Evolutionary conservation across 2,797 vertebrate genomes (phyloP), one percentile per base, ranked within the genome.

Genomic region (Hemitrygon akajei): DNA sequence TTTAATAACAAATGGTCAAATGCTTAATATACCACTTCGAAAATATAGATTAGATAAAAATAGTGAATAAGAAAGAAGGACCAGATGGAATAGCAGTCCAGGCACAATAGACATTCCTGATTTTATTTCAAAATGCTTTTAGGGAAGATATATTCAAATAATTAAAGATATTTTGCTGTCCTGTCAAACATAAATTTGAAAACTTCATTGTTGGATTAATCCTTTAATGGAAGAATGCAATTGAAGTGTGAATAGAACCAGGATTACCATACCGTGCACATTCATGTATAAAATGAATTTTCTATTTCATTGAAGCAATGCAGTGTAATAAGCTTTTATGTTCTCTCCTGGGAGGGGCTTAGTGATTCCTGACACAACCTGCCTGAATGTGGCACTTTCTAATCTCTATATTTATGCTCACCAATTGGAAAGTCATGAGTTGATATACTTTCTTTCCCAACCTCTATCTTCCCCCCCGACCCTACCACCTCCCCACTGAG

Each of bases 251-350:
- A 96, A 96, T 95, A 96, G 93, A 94, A 92, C 37, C 80, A 89
- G 95, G 95, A 95, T 96, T 95, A 96, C 95, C 94, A 95, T 94
- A 95, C 56, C 93, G 93, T 93, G 94, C 93, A 95, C 93, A 94
- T 94, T 94, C 94, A 94, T 94, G 94, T 95, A 93, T 95, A 95
- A 96, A 96, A 95, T 94, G 69, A 94, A 95, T 95, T 96, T 95
- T 94, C 66, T 95, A 95, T 94, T 95, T 94, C 95, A 96, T 95
- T 95, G 95, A 94, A 95, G 94, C 95, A 94, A 94, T 95, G 96
- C 95, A 94, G 75, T 95, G 94, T 95, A 95, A 95, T 94, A 93
- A 40, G 94, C 94, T 95, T 95, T 95, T 94, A 94, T 94, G 93
- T 79, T 94, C 94, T 95, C 95, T 94, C 94, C 93, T 40, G 87